Conservation (phyloP, 2,113 vertebrate species). For the Furnarius figulus region DNA sequence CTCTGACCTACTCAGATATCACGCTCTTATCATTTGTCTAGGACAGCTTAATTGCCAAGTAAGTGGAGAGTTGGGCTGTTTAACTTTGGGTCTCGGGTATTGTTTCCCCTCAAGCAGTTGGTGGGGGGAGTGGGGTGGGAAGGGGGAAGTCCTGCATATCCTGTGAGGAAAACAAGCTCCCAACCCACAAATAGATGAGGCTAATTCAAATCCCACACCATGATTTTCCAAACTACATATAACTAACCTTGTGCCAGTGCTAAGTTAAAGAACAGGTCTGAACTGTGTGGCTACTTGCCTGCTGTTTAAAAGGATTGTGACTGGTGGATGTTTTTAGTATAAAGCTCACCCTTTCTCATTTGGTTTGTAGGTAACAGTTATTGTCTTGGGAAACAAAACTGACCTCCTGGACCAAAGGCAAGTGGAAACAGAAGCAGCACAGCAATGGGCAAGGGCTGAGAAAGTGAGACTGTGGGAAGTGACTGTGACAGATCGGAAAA, state of each 20-base stretch:
- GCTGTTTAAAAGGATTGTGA: neutral
- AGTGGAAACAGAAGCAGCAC: conserved; percentile 87
- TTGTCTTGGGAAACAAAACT: conserved; percentile 91
- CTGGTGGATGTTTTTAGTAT: neutral
- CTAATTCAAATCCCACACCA: neutral
- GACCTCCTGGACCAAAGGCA: conserved; percentile 87
- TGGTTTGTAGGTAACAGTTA: conserved; percentile 82
- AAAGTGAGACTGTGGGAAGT: conserved; percentile 96
- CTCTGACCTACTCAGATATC: neutral
- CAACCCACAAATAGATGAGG: neutral
- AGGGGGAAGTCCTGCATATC: neutral
- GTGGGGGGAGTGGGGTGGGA: rapidly evolving
- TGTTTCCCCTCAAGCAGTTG: neutral
- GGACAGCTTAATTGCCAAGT: neutral
- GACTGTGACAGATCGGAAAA: conserved; percentile 84
- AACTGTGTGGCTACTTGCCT: neutral
- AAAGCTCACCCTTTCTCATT: neutral
- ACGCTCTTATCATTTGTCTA: neutral
- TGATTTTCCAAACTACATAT: neutral
- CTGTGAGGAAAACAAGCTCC: neutral
- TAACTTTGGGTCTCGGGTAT: neutral
- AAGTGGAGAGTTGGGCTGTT: neutral
- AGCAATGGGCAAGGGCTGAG: conserved; percentile 90
- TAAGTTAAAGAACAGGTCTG: neutral
- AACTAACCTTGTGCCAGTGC: neutral